phyloP scores from a whole-genome alignment of 2,888 invertebrate species.

The Dicyrtomina minuta region DNA sequence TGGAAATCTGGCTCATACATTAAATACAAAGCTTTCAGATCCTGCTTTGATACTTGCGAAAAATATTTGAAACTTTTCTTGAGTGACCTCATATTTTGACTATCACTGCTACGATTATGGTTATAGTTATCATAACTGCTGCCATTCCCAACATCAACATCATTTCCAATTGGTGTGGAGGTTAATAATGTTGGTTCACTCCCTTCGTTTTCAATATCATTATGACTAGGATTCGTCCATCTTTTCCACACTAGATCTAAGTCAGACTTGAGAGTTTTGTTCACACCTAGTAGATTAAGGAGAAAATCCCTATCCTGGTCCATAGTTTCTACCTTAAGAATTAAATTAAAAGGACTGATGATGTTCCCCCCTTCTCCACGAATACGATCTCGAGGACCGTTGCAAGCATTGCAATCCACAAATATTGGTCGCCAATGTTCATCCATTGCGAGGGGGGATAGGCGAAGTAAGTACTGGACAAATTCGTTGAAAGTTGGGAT shows the following conservation, averaged over 20 bases:
- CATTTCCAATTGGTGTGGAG: too few relatives aligned
- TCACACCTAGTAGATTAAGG: slow-evolving; percentile 35
- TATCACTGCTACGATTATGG: too few relatives aligned
- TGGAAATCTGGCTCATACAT: slow-evolving; percentile 46
- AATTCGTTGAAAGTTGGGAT: slow-evolving; percentile 47
- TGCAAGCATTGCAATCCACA: slow-evolving; percentile 48
- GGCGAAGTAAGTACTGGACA: slow-evolving; percentile 39
- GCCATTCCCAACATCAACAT: background rate
- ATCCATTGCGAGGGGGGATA: slow-evolving; percentile 38
- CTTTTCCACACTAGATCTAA: slow-evolving; percentile 41
- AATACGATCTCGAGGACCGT: too few relatives aligned
- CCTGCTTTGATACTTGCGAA: slow-evolving; percentile 37
- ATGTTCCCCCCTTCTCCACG: too few relatives aligned
- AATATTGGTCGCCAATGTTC: slow-evolving; percentile 51
- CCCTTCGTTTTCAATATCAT: background rate
- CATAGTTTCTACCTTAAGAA: slow-evolving; percentile 49
- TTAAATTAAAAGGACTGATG: slow-evolving; percentile 47
- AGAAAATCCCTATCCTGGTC: slow-evolving; percentile 39
- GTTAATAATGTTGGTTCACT: slow-evolving; percentile 28
- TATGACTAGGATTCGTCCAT: slow-evolving; percentile 39
- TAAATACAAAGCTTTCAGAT: slow-evolving; percentile 36
- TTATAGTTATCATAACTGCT: too few relatives aligned
- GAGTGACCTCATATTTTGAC: slow-evolving; percentile 1
- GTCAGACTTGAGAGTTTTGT: slow-evolving; percentile 16
- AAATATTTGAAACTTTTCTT: slow-evolving; percentile 37